Percentiles rank a stretch among this genome's conserved stretches.
Evolutionary conservation across 2,113 vertebrate genomes (phyloP).

Genomic region (Aythya baeri): DNA sequence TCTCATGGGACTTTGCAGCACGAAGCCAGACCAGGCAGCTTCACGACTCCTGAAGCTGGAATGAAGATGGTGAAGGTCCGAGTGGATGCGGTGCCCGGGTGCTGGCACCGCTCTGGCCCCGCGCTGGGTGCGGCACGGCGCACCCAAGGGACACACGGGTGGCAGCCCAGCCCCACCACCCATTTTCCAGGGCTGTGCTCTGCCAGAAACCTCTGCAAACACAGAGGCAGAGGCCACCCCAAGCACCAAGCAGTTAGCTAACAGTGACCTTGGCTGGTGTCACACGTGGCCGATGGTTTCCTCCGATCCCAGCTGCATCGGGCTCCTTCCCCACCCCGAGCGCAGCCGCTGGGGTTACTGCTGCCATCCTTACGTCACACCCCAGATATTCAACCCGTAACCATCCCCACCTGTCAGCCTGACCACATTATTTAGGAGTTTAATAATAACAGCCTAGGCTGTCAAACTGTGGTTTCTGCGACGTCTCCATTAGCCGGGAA

Average conservation of each 20-base stretch:
- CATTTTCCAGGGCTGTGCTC: too few species aligned
- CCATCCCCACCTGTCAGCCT: not conserved
- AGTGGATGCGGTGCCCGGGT: too few species aligned
- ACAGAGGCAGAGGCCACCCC: too few species aligned
- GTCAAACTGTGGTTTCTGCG: not conserved
- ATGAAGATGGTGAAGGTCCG: too few species aligned
- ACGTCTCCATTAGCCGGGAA: not conserved
- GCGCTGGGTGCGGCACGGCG: too few species aligned
- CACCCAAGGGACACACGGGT: too few species aligned
- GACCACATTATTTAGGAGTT: accelerated
- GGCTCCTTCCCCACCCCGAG: not conserved
- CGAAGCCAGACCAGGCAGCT: too few species aligned
- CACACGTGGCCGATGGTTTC: too few species aligned
- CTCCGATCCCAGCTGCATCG: accelerated
- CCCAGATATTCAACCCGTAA: accelerated
- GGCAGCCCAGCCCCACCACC: too few species aligned
- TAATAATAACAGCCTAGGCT: not conserved
- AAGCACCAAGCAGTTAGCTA: accelerated
- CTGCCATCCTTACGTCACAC: accelerated
- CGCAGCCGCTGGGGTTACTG: accelerated
- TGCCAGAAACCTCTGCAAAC: too few species aligned
- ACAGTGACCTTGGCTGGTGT: accelerated
- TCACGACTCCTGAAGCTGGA: too few species aligned
- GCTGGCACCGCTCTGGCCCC: too few species aligned
- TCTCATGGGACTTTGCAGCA: accelerated